Evolutionary conservation across 2,113 vertebrate genomes (phyloP), one percentile per base, ranked within the genome.

Genomic region (Corapipo altera): DNA sequence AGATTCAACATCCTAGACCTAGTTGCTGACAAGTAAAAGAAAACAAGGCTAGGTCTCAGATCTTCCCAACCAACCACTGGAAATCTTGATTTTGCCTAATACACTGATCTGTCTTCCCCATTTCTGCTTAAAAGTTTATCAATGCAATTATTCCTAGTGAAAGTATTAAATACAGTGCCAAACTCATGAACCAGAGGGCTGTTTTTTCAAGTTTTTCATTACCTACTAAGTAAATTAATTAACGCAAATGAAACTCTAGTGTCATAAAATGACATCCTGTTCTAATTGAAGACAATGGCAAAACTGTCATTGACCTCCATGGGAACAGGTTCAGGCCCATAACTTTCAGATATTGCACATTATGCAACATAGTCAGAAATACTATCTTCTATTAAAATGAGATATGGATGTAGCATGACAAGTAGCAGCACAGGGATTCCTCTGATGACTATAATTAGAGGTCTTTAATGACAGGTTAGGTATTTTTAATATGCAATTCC

Each of bases 151-250:
- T 94, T 95, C 62, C 74, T 95, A 83, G 85, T 93, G 83, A 95
- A 95, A 92, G 57, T 85, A 78, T 92, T 93, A 95, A 94, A 92
- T 79, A 75, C 12, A 2, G 76, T 89, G 71, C 91, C 83, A 93
- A 88, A 91, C 37, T 75, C 75, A 48, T 75, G 81, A 91, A 83
- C 89, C 86, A 94, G 78, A 91, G 72, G 91, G 71, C 65, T 96
- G 67, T 86, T 96, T 97, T 95, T 92, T 92, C 85, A 93, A 91
- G 48, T 46, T 85, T 92, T 91, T 93, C 79, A 93, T 95, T 95
- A 93, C 87, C 89, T 90, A 52, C 88, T 94, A 95, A 91, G 88
- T 97, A 92, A 95, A 96, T 95, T 95, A 96, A 95, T 97, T 96
- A 95, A 96, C 93, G 85, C 88, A 95, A 97, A 97, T 95, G 64